Evolutionary conservation across 1,140 invertebrate genomes (phyloP).

Genomic region (Diabrotica virgifera): DNA sequence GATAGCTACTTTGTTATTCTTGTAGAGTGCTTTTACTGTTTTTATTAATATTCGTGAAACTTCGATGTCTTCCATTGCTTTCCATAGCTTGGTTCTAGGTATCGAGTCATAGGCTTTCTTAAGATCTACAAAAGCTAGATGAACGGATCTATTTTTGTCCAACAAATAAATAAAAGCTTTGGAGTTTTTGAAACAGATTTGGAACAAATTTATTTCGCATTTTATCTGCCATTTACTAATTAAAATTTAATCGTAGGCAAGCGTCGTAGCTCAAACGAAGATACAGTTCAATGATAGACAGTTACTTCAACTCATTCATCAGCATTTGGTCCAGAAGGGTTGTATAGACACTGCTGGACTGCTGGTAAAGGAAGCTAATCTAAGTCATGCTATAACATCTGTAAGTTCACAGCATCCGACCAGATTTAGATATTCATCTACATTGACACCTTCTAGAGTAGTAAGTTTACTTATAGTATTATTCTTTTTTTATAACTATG

Average conservation of each 20-base stretch:
- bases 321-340: slow-evolving; percentile 80
- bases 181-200: no score
- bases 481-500: no score
- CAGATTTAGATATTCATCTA: slow-evolving; percentile 58
- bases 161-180: no score
- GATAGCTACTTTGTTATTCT: no score
- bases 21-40: no score
- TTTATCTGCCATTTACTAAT: slow-evolving; percentile 9
- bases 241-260: slow-evolving; percentile 60
- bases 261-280: slow-evolving; percentile 92
- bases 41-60: no score
- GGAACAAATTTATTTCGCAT: background rate
- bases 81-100: no score
- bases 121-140: no score
- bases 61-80: no score
- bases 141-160: no score
- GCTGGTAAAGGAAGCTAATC: slow-evolving; percentile 73
- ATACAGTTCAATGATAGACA: slow-evolving; percentile 93
- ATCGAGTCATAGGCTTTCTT: no score
- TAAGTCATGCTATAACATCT: slow-evolving; percentile 49
- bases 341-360: slow-evolving; percentile 66
- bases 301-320: slow-evolving; percentile 86
- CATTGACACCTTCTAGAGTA: slow-evolving; percentile 46
- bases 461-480: slow-evolving; percentile 3
- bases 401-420: slow-evolving; percentile 50